Base-by-base conservation (phyloP, 92 coral and sea anemone genomes). In the Palythoa caribaeorum region DNA sequence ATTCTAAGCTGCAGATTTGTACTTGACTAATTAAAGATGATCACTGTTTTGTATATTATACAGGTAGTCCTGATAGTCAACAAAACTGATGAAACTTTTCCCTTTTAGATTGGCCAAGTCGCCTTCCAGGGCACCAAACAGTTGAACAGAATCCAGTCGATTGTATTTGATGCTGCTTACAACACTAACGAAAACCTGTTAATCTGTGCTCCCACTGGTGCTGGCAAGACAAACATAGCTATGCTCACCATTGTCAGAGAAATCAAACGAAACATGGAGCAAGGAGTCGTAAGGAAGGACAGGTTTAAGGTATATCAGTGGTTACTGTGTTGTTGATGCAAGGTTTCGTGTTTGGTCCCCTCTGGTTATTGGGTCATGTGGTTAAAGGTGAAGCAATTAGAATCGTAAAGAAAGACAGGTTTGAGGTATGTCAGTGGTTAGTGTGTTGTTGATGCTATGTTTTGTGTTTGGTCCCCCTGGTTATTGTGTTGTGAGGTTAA, bases 131-230 rank as follows among this genome's bases (percentile, higher is more conserved):
- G 99, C 40, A 93, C 89, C 87, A 97, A 97, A 72, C 91, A 81
- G 59, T 94, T 97, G 13, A 97, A 97, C 91, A 89, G 98, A 52
- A 94, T 97, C 17, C 99, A 97, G 96, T 97, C 99, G 5, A 94
- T 97, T 37, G 99, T 97, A 36, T 97, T 90, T 89, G 97, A 97
- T 78, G 83, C 98, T 35, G 99, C 99, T 5, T 97, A 97, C 79
- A 94, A 88, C 71, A 97, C 97, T 19, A 97, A 97, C 62, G 99
- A 97, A 81, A 97, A 97, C 79, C 93, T 97, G 87, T 79, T 97
- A 91, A 97, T 97, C 91, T 92, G 95, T 88, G 99, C 99, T 3
- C 99, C 99, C 53, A 97, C 99, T 1, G 99, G 99, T 4, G 98
- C 99, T 3, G 99, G 99, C 47, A 97, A 97, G 89, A 97, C 99